Conservation (phyloP, 2,888 invertebrate genomes). For the Apantesis nais region DNA sequence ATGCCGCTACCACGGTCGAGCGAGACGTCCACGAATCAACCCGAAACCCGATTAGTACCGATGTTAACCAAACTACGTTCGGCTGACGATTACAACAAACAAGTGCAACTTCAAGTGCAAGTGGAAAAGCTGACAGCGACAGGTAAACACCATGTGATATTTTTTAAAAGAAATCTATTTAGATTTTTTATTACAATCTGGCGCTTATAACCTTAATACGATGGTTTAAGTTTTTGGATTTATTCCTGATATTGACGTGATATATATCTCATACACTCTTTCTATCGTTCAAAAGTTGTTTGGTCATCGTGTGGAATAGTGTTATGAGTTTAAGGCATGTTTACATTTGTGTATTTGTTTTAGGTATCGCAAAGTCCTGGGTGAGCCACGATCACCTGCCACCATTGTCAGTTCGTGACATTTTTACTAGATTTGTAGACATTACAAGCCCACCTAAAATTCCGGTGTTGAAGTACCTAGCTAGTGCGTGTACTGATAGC, state of each 20-base stretch:
- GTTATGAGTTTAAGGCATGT: not conserved
- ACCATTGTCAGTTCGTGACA: constrained; percentile 88
- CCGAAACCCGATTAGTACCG: too few relatives aligned
- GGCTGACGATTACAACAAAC: constrained; percentile 73
- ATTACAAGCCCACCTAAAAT: constrained; percentile 96
- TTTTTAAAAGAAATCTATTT: not conserved
- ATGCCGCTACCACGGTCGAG: too few relatives aligned
- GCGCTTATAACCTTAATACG: not conserved
- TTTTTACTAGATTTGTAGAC: constrained; percentile 93
- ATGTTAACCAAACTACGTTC: too few relatives aligned
- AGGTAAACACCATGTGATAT: constrained; percentile 78
- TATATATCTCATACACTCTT: not conserved
- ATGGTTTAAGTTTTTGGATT: not conserved
- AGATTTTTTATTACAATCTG: not conserved
- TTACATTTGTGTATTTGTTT: constrained; percentile 5
- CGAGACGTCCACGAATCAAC: too few relatives aligned
- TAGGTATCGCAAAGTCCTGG: constrained; percentile 94
- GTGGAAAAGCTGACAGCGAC: constrained; percentile 94
- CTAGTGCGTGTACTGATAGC: constrained; percentile 90
- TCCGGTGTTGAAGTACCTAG: constrained; percentile 92
- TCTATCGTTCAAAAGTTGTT: not conserved
- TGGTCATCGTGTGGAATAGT: not conserved
- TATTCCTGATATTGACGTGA: not conserved
- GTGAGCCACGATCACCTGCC: constrained; percentile 93
- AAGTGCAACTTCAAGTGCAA: constrained; percentile 91